These are phyloP conservation scores for Parthenolecanium corni DNA, from an alignment of 2,888 invertebrate species.

Conservation along the genomic window DNA sequence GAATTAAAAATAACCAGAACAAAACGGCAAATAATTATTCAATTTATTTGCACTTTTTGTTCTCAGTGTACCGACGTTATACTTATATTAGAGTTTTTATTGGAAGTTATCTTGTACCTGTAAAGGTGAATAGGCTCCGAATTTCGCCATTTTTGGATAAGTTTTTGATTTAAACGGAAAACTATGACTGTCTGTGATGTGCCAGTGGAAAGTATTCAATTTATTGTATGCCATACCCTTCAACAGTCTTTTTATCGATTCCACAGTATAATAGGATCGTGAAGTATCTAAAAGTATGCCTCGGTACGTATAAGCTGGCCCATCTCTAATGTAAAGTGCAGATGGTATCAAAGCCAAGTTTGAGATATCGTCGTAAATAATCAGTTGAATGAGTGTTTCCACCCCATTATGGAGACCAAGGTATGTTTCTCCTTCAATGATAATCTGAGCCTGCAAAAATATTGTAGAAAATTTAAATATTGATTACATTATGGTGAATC, in stretches of 20 bases:
- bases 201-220: conserved; percentile 90
- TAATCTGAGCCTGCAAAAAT: conserved; percentile 42
- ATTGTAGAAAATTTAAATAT: too few relatives aligned
- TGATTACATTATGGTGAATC: too few relatives aligned
- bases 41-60: background rate
- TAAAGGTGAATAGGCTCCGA: conserved; percentile 66
- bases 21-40: too few relatives aligned
- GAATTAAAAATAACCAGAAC: background rate
- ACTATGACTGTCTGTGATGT: conserved; percentile 84
- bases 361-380: conserved; percentile 53
- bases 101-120: conserved; percentile 41
- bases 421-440: conserved; percentile 48
- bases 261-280: conserved; percentile 68
- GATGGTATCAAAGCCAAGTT: conserved; percentile 50
- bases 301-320: conserved; percentile 75
- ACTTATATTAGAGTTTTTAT: background rate
- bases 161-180: conserved; percentile 73
- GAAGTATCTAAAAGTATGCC: conserved; percentile 83
- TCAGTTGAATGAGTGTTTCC: conserved; percentile 62
- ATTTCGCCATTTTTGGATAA: conserved; percentile 56
- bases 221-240: conserved; percentile 69
- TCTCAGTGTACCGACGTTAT: too few relatives aligned
- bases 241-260: conserved; percentile 44
- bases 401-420: conserved; percentile 64
- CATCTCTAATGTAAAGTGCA: conserved; percentile 55